A percentile compares a stretch with the other conserved stretches of the same genome.
phyloP scores from a whole-genome alignment of 2,113 vertebrate species.

The Corvus hawaiiensis region DNA sequence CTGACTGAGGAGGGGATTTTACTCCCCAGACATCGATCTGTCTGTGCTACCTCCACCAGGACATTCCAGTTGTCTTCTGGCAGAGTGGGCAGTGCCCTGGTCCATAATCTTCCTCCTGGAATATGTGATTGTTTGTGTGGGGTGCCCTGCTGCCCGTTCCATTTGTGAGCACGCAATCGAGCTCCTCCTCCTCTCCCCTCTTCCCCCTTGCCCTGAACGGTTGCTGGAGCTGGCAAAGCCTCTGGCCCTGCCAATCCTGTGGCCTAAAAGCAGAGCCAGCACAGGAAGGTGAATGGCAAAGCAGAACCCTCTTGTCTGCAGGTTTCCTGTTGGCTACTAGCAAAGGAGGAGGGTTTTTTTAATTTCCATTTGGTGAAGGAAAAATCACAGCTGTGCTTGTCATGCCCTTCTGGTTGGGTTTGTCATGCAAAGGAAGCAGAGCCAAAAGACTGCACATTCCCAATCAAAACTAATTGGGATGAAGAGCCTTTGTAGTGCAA shows the following conservation, averaged over 20 bases:
- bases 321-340: conserved; percentile 58
- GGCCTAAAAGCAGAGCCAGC: conserved; percentile 20
- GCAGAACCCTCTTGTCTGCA: conserved; percentile 29
- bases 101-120: background rate
- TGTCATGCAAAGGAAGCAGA: conserved; percentile 67
- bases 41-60: background rate
- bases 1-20: background rate
- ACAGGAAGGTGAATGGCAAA: conserved; percentile 51
- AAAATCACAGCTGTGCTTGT: conserved; percentile 63
- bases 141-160: background rate
- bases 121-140: background rate
- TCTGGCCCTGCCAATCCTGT: background rate
- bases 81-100: background rate
- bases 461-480: conserved; percentile 67
- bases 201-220: background rate
- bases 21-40: background rate
- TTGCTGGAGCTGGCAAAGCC: conserved; percentile 4
- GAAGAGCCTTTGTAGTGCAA: conserved; percentile 57
- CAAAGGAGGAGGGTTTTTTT: background rate
- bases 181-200: background rate
- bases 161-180: background rate
- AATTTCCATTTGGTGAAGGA: conserved; percentile 54
- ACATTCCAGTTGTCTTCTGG: background rate
- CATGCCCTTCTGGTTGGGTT: conserved; percentile 59
- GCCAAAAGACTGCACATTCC: conserved; percentile 67